phyloP scores from a whole-genome alignment of 1,140 invertebrate species.

The Araneus ventricosus region DNA sequence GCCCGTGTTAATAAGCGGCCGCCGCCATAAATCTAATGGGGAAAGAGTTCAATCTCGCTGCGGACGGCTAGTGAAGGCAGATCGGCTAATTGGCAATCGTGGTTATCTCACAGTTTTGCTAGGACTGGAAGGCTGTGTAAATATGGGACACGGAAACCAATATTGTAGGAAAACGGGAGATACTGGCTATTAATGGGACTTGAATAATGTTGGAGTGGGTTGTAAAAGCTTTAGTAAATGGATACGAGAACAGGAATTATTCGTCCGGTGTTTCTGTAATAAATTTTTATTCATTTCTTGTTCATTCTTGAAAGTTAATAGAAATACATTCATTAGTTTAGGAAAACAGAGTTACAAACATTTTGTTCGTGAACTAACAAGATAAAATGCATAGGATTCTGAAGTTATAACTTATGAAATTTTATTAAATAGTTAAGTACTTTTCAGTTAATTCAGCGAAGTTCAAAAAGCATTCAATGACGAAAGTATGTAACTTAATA shows the following conservation, averaged over 20 bases:
- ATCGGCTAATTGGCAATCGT: conserved; percentile 37
- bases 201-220: background rate
- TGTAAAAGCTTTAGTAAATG: background rate
- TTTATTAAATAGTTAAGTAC: too few relatives aligned
- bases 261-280: background rate
- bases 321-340: too few relatives aligned
- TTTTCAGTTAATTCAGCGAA: too few relatives aligned
- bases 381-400: too few relatives aligned
- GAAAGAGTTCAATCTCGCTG: conserved; percentile 47
- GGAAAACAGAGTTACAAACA: too few relatives aligned
- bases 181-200: background rate
- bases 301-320: too few relatives aligned
- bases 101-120: background rate
- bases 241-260: background rate
- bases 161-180: background rate
- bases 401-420: too few relatives aligned
- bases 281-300: too few relatives aligned
- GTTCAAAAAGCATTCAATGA: too few relatives aligned
- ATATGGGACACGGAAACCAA: conserved; percentile 1
- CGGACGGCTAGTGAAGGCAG: background rate
- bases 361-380: too few relatives aligned
- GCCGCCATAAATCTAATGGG: conserved; percentile 46
- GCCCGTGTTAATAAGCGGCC: conserved; percentile 36
- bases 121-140: conserved; percentile 4
- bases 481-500: too few relatives aligned